Percentiles rank a stretch among this genome's conserved stretches.
Conservation (phyloP, 2,113 vertebrate genomes). For the Amphiprion percula region DNA sequence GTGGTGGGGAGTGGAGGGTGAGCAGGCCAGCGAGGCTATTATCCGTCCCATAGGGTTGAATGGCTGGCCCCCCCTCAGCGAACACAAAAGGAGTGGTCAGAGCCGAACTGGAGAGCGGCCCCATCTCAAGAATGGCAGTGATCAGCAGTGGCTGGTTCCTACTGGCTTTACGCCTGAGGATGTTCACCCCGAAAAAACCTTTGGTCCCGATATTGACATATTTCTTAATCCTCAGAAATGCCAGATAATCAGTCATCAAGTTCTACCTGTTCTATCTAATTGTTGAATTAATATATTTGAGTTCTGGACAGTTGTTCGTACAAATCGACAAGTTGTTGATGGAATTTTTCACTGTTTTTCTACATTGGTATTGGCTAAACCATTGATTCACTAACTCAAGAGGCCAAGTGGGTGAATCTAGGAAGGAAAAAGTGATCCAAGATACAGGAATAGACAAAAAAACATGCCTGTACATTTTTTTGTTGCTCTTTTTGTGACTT, state of each 20-base stretch:
- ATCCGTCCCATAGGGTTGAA: conserved; percentile 80
- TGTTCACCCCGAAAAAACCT: conserved; percentile 43
- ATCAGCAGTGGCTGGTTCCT: conserved; percentile 49
- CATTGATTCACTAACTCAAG: not conserved
- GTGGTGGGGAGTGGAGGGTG: conserved; percentile 61
- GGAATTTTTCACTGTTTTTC: not conserved
- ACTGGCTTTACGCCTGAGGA: conserved; percentile 48
- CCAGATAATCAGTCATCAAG: not conserved
- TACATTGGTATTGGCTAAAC: not conserved
- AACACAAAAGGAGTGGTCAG: conserved; percentile 80
- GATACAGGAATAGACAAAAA: no score
- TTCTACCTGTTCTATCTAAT: no score
- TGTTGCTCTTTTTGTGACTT: no score
- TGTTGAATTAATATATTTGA: not conserved
- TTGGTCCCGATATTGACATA: conserved; percentile 36
- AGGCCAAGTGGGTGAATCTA: not conserved
- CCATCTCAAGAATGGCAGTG: conserved; percentile 73
- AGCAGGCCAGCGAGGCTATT: conserved; percentile 76
- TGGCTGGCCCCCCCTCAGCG: conserved; percentile 67
- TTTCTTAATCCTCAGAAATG: conserved; percentile 19
- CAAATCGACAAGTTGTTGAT: not conserved
- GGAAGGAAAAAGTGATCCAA: not conserved
- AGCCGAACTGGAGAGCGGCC: conserved; percentile 71
- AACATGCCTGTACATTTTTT: no score
- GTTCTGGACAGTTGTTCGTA: not conserved